phyloP scores from a whole-genome alignment of 2,888 invertebrate species.

The Drosophila mulleri region DNA sequence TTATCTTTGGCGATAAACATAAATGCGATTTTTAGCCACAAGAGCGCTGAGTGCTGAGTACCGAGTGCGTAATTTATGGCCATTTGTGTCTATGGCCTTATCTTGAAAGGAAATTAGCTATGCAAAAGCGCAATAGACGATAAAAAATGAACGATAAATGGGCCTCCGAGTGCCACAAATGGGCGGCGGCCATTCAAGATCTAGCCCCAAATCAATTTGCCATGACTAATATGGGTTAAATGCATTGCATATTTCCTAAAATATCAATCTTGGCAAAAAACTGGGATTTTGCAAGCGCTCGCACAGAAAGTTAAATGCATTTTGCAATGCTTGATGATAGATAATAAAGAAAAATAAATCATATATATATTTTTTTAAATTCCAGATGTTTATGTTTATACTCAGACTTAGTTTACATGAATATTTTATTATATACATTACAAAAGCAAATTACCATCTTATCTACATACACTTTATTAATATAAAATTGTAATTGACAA shows the following conservation, averaged over 20 bases:
- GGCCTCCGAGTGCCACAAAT: constrained; percentile 55
- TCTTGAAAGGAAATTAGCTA: constrained; percentile 80
- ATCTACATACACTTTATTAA: not conserved
- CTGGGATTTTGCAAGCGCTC: constrained; percentile 15
- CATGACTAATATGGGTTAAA: constrained; percentile 74
- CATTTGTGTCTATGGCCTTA: constrained; percentile 73
- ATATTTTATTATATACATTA: too few species aligned
- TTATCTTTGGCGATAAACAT: constrained; percentile 68
- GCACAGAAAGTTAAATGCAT: constrained; percentile 25
- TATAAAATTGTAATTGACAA: not conserved
- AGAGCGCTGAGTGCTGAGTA: constrained; percentile 12
- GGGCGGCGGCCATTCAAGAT: constrained; percentile 36
- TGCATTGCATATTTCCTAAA: constrained; percentile 41
- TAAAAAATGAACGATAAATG: constrained; percentile 61
- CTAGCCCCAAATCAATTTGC: constrained; percentile 66
- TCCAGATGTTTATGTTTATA: too few species aligned
- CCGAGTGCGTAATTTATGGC: constrained; percentile 74
- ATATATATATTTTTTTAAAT: too few species aligned
- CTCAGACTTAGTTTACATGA: too few species aligned
- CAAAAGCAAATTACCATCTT: not conserved
- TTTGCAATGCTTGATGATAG: constrained; percentile 13
- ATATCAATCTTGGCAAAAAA: constrained; percentile 37
- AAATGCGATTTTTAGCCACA: constrained; percentile 53
- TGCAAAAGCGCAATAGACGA: constrained; percentile 48
- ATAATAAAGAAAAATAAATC: not conserved